Evolutionary conservation across 2,888 invertebrate species (phyloP).

Genomic region (Nipponacmea schrenckii): DNA sequence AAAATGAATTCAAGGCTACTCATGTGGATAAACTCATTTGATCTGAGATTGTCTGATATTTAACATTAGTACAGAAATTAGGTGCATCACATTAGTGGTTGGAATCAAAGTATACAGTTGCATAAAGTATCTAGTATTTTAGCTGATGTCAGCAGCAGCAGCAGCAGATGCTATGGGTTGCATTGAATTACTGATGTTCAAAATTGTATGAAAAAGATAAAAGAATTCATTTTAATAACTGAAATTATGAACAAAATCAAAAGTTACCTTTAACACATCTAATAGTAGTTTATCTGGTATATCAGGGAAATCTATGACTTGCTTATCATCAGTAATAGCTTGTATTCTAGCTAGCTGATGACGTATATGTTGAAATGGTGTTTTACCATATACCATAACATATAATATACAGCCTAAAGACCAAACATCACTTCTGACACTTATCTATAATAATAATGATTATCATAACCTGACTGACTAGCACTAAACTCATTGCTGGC

Average conservation of each 20-base stretch:
- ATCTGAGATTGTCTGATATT: too few relatives aligned
- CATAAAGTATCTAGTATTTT: too few relatives aligned
- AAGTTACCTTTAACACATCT: slow-evolving; percentile 58
- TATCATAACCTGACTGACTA: too few relatives aligned
- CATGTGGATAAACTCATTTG: too few relatives aligned
- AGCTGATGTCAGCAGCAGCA: too few relatives aligned
- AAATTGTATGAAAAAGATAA: background rate
- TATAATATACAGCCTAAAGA: slow-evolving; percentile 96
- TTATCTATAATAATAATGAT: slow-evolving; percentile 74
- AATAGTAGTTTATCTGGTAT: slow-evolving; percentile 64
- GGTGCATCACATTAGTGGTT: too few relatives aligned
- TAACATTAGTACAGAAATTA: too few relatives aligned
- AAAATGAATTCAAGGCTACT: too few relatives aligned
- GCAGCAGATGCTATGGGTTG: too few relatives aligned
- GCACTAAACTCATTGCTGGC: too few relatives aligned
- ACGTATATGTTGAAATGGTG: slow-evolving; percentile 88
- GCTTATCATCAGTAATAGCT: slow-evolving; percentile 81
- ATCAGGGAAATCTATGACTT: slow-evolving; percentile 79
- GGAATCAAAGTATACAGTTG: too few relatives aligned
- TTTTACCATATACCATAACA: slow-evolving; percentile 86
- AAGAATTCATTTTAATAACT: background rate
- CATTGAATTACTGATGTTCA: too few relatives aligned
- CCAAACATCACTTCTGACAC: slow-evolving; percentile 95
- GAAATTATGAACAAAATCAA: background rate
- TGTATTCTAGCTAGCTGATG: slow-evolving; percentile 79